These are phyloP conservation scores for Ariolimax columbianus DNA, from an alignment of 2,888 invertebrate genomes.

Conservation along the genomic window DNA sequence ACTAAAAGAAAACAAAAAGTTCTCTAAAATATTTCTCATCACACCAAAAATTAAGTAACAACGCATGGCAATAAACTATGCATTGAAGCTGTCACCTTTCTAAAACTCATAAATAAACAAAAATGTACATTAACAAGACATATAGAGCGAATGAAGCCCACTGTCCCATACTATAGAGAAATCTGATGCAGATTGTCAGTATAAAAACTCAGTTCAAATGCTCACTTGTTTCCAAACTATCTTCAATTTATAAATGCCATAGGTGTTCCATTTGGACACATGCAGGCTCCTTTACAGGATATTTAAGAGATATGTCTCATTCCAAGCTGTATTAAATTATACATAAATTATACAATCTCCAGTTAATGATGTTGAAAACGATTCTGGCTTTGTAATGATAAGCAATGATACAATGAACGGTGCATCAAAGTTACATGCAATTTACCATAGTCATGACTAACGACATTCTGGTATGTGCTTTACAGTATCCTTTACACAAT, in stretches of 20 bases:
- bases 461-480: background rate
- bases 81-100: background rate
- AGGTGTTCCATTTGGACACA: background rate
- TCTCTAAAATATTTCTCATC: background rate
- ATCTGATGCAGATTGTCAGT: background rate
- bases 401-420: background rate
- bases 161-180: background rate
- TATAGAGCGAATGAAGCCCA: background rate
- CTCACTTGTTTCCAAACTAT: background rate
- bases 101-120: background rate
- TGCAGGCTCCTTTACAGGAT: background rate
- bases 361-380: background rate
- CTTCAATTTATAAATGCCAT: background rate
- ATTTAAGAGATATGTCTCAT: background rate
- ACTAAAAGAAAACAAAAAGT: background rate
- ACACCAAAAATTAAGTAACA: background rate
- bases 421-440: constrained; percentile 5
- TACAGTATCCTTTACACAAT: background rate
- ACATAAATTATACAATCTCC: background rate
- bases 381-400: background rate
- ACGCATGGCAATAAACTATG: background rate
- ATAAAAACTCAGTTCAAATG: background rate
- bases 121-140: background rate
- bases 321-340: background rate
- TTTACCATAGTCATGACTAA: background rate